Base-by-base conservation (phyloP, 2,888 invertebrate species). In the Morpho deidamia region DNA sequence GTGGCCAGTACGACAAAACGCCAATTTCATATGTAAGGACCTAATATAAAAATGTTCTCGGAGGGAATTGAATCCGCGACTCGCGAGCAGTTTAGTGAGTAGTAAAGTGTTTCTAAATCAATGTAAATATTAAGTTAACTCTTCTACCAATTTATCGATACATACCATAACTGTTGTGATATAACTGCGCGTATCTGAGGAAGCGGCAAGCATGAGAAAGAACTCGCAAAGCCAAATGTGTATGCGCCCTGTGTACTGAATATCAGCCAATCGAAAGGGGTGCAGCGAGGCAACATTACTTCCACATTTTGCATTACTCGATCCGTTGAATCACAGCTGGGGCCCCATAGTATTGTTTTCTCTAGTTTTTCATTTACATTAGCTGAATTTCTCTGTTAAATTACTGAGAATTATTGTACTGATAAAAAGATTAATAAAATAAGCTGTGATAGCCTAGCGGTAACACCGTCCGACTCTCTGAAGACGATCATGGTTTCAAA, bases 331-430 rank as follows among this genome's bases (percentile, higher is more conserved):
- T 74, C 71, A 32, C 72, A 70, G 11, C 67, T 72, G 0, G 74
- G 74, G 2, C 74, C 74, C 72, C 72, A 75, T 0, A 75, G 60
- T 1, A 73, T 70, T 0, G 64, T 55, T 3, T 66, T 68, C 53
- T 72, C 69, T 4, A 57, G 32, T 9, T 53, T 40, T 11, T 63
- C 58, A 8, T 53, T 39, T 11, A 60, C 60, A 44, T 48, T 54
- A 35, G 60, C 53, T 23, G 46, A 12, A 2, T 50, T 41, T 40
- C 45, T 53, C 68, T 68, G 56, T 43, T 52, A 51, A 11, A 45
- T 23, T 23, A 23, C 2, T 23, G 1, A 23, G 23, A 1, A 23
- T 23, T 23, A 23, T 23, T 23, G 5, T 23, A n/a, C n/a, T n/a
- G n/a, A n/a, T n/a, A n/a, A n/a, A n/a, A n/a, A n/a, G n/a, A n/a